Percentiles rank a stretch among this genome's conserved stretches.
phyloP scores from a whole-genome alignment of 2,888 invertebrate species.

The Eristalis intricaria region DNA sequence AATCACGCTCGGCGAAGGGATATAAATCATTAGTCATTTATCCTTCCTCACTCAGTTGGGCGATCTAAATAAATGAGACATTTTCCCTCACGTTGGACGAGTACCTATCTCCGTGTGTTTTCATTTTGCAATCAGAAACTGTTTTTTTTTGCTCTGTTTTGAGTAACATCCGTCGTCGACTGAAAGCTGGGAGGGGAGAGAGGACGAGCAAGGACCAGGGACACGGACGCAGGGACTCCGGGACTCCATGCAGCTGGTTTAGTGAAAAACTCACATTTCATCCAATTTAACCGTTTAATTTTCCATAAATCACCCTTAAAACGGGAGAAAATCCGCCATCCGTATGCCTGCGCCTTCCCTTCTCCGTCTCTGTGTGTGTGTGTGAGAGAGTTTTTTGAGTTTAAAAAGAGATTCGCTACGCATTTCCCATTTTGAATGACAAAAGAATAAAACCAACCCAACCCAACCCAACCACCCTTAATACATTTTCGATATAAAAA shows the following conservation, averaged over 20 bases:
- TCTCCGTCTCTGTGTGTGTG: neutral
- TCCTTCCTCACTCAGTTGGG: constrained; percentile 3
- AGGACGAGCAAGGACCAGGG: neutral
- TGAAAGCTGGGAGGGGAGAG: neutral
- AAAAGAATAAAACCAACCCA: constrained; percentile 31
- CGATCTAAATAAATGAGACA: constrained; percentile 26
- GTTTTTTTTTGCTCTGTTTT: neutral
- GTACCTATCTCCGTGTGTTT: neutral
- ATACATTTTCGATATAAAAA: constrained; percentile 46
- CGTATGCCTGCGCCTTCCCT: constrained; percentile 1
- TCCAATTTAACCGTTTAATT: constrained; percentile 68
- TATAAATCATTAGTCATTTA: constrained; percentile 58
- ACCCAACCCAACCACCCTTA: constrained; percentile 24
- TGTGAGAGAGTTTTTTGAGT: constrained; percentile 2
- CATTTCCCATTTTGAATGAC: constrained; percentile 50
- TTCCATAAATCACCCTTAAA: constrained; percentile 63
- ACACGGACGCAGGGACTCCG: neutral
- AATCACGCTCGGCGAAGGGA: constrained; percentile 27
- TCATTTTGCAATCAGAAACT: neutral
- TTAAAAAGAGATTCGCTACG: constrained; percentile 60
- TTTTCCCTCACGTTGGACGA: neutral
- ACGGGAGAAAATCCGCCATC: constrained; percentile 23
- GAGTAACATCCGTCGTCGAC: neutral
- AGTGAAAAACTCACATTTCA: constrained; percentile 45
- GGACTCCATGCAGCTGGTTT: constrained; percentile 31